Percentiles rank a stretch among this genome's conserved stretches.
phyloP scores from a whole-genome alignment of 1,140 invertebrate species.

The Atta cephalotes region DNA sequence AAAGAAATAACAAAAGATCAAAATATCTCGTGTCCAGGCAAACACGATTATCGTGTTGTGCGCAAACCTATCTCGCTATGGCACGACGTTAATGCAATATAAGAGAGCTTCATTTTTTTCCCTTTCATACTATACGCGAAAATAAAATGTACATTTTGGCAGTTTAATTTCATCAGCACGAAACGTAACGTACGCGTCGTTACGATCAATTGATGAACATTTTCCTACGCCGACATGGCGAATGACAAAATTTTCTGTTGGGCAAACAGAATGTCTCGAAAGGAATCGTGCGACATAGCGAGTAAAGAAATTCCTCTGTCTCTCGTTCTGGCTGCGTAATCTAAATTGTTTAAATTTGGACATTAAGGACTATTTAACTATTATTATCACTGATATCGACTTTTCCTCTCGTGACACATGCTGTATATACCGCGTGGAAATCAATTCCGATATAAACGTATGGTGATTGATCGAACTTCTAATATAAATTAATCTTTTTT shows the following conservation, averaged over 20 bases:
- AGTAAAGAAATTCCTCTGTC: not conserved
- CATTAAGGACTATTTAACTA: not conserved
- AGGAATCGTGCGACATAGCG: not conserved
- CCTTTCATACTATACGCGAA: not conserved
- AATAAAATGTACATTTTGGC: slow-evolving; percentile 58
- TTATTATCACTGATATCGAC: not conserved
- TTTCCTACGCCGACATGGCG: not conserved
- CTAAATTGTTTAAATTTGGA: not conserved
- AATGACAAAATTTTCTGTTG: not conserved
- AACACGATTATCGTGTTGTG: not conserved
- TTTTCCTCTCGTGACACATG: not conserved
- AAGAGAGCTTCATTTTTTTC: not conserved
- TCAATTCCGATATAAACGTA: not conserved
- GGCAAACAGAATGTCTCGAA: not conserved
- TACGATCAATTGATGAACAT: not conserved
- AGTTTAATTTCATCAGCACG: slow-evolving; percentile 46
- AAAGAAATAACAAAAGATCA: not conserved
- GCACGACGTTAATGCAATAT: slow-evolving; percentile 50
- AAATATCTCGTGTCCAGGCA: slow-evolving; percentile 7
- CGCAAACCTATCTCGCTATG: slow-evolving; percentile 34
- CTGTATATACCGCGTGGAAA: not conserved
- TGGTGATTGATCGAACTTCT: slow-evolving; percentile 68
- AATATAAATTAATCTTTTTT: slow-evolving; percentile 95
- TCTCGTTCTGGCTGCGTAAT: not conserved
- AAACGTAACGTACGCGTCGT: not conserved